Percentiles rank a stretch among this genome's conserved stretches.
Evolutionary conservation across 1,140 invertebrate species (phyloP).

Genomic region (Drosophila pectinifera): DNA sequence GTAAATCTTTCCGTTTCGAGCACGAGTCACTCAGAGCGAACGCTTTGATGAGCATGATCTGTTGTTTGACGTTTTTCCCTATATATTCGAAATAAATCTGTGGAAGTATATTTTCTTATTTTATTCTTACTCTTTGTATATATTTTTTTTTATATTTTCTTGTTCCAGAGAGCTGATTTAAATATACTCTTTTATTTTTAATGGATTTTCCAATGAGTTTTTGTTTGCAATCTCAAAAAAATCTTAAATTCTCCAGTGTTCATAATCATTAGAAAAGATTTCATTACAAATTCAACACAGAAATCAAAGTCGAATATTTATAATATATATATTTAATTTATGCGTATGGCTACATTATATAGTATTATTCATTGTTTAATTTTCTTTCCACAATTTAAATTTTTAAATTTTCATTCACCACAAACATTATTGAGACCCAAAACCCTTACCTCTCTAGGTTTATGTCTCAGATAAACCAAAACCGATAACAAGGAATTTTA

Average conservation of each 20-base stretch:
- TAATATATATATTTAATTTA: too few relatives aligned
- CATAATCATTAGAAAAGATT: too few relatives aligned
- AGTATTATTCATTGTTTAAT: neutral
- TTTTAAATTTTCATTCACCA: neutral
- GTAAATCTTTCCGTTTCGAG: conserved; percentile 41
- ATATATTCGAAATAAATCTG: conserved; percentile 3
- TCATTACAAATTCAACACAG: too few relatives aligned
- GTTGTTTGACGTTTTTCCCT: conserved; percentile 31
- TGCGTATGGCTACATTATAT: neutral
- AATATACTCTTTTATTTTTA: neutral
- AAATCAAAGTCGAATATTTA: too few relatives aligned
- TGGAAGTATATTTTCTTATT: neutral
- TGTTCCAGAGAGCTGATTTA: neutral
- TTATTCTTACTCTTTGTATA: neutral
- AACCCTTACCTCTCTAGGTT: neutral
- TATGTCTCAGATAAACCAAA: neutral
- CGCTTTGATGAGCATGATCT: conserved; percentile 28
- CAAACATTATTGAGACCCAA: neutral
- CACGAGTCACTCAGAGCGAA: conserved; percentile 33
- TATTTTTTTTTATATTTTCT: too few relatives aligned
- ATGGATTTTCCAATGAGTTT: too few relatives aligned
- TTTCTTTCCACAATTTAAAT: neutral
- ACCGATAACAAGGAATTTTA: neutral
- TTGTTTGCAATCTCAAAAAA: neutral
- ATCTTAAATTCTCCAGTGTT: neutral